Evolutionary conservation across 2,888 invertebrate genomes (phyloP).

Genomic region (Mamestra brassicae): DNA sequence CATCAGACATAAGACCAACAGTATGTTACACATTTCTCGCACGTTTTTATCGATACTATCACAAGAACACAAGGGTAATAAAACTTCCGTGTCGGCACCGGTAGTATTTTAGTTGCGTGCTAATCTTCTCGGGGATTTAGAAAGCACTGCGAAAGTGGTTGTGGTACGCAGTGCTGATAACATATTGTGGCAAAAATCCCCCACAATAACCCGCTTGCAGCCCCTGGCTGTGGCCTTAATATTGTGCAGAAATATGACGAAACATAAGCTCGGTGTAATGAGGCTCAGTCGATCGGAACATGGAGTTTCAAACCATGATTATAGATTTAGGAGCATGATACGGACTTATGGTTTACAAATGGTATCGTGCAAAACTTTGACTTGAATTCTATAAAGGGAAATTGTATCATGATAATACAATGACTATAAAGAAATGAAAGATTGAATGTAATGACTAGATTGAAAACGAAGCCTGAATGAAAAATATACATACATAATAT

Average conservation of each 20-base stretch:
- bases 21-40: conserved; percentile 60
- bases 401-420: neutral
- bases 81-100: conserved; percentile 67
- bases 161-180: conserved; percentile 78
- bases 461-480: neutral
- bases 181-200: conserved; percentile 83
- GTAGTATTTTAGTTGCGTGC: conserved; percentile 72
- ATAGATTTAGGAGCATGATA: conserved; percentile 58
- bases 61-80: conserved; percentile 61
- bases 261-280: conserved; percentile 58
- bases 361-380: conserved; percentile 1
- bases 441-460: neutral
- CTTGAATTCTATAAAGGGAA: conserved; percentile 5
- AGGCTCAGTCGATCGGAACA: conserved; percentile 53
- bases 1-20: conserved; percentile 34
- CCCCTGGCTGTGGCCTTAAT: conserved; percentile 72
- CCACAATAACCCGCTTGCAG: conserved; percentile 75
- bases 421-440: neutral
- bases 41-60: conserved; percentile 57
- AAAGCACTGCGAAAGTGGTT: conserved; percentile 83
- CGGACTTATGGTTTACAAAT: conserved; percentile 46
- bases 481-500: neutral
- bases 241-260: conserved; percentile 62
- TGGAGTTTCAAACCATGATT: conserved; percentile 57
- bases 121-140: conserved; percentile 85